These are phyloP conservation scores for rabbit (Oryctolagus cuniculus) DNA, from an alignment of 2,113 vertebrate genomes.

Conservation along the genomic window DNA sequence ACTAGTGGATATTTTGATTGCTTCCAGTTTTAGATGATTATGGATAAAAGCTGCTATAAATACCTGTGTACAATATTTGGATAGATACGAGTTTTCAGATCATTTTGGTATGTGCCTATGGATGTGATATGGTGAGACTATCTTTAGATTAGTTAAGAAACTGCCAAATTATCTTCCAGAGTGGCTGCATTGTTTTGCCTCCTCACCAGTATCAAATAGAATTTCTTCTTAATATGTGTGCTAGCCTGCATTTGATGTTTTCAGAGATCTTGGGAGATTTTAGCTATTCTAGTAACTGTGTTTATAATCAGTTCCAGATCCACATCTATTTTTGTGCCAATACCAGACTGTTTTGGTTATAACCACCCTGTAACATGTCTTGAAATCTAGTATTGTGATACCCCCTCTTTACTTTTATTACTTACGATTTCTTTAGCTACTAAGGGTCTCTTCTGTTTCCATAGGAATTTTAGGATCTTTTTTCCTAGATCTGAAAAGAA, in stretches of 20 bases:
- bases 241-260: neutral
- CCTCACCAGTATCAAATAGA: neutral
- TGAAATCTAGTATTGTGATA: no score
- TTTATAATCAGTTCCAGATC: no score
- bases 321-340: no score
- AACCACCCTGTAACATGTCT: no score
- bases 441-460: no score
- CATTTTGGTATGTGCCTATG: neutral
- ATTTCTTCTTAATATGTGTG: neutral
- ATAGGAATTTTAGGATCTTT: no score
- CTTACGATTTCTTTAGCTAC: no score
- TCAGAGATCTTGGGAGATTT: neutral
- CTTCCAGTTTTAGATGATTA: neutral
- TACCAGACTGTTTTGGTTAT: no score
- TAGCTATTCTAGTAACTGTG: neutral
- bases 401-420: no score
- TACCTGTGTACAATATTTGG: neutral
- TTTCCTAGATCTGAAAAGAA: no score
- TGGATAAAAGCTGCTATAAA: neutral
- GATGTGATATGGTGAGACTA: neutral
- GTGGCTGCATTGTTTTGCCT: neutral
- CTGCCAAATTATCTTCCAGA: neutral
- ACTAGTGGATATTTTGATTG: neutral
- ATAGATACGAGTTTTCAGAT: neutral
- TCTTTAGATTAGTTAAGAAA: neutral